Conservation (phyloP, 1,140 invertebrate species). For the Lordiphosa stackelbergi region DNA sequence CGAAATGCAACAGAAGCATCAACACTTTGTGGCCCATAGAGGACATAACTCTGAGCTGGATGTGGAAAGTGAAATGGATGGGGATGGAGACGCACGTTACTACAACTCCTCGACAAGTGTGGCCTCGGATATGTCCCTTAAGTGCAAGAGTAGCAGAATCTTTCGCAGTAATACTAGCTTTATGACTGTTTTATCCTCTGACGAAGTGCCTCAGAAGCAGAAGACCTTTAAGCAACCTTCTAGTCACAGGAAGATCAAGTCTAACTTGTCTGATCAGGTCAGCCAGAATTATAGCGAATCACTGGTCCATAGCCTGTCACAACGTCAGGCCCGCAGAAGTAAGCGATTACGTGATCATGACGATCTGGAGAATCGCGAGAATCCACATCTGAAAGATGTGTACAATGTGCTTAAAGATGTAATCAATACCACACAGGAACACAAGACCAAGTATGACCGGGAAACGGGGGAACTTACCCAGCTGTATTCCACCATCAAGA, state of each 20-base stretch:
- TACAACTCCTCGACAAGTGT: conserved; percentile 30
- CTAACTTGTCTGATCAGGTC: conserved; percentile 14
- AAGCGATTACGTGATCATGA: conserved; percentile 8
- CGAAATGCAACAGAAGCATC: conserved; percentile 70
- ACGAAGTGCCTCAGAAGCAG: conserved; percentile 1
- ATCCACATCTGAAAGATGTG: conserved; percentile 34
- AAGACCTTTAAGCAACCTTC: background rate
- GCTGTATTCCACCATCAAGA: conserved; percentile 53
- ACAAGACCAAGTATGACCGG: conserved; percentile 18
- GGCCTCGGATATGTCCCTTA: conserved; percentile 31
- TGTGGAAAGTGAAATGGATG: conserved; percentile 24
- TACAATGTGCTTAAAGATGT: conserved; percentile 60
- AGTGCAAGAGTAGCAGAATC: conserved; percentile 18
- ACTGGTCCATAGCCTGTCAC: conserved; percentile 22
- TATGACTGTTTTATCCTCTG: conserved; percentile 46
- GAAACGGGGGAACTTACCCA: conserved; percentile 27
- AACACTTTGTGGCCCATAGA: conserved; percentile 39
- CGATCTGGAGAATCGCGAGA: conserved; percentile 21
- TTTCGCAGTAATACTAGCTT: conserved; percentile 51
- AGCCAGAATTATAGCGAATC: conserved; percentile 3
- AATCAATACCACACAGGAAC: conserved; percentile 43
- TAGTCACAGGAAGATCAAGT: background rate
- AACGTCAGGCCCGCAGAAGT: conserved; percentile 4
- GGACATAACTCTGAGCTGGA: conserved; percentile 1
- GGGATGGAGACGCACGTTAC: conserved; percentile 19